These are phyloP conservation scores for Ailurus styani DNA, from an alignment of 2,113 vertebrate genomes.

Conservation along the genomic window DNA sequence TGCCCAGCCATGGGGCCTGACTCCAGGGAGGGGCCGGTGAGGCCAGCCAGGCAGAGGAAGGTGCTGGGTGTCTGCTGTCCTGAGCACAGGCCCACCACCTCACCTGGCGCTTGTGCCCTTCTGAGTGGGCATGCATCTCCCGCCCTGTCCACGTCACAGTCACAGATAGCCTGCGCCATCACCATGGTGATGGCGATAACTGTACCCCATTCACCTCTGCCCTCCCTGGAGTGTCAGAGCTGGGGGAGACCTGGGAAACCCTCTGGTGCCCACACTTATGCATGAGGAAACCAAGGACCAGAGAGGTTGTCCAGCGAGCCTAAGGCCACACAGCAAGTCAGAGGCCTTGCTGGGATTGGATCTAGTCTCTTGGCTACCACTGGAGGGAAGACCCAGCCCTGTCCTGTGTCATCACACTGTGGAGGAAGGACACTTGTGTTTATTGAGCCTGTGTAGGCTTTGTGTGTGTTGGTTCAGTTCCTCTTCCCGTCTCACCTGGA, in stretches of 20 bases:
- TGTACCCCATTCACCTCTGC: too few relatives aligned
- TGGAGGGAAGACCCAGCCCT: not conserved
- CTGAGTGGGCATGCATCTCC: too few relatives aligned
- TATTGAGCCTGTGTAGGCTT: not conserved
- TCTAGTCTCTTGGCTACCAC: not conserved
- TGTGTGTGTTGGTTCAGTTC: not conserved
- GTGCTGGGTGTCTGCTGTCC: too few relatives aligned
- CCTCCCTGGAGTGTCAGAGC: not conserved
- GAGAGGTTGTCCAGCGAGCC: not conserved
- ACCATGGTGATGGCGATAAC: rapidly evolving
- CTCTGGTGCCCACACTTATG: not conserved
- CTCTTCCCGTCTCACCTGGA: not conserved
- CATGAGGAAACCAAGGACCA: not conserved
- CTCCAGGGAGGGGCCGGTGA: not conserved
- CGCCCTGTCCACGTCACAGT: not conserved
- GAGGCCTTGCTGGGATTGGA: not conserved
- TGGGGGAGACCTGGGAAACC: not conserved
- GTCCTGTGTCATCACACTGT: rapidly evolving
- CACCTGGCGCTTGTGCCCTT: not conserved
- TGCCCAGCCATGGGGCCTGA: not conserved
- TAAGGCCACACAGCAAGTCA: not conserved
- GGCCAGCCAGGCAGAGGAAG: not conserved
- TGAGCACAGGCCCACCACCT: not conserved
- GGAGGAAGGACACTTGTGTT: not conserved
- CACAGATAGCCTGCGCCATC: not conserved